These are phyloP conservation scores for Hypotaenidia philippensis DNA, from an alignment of 2,797 vertebrate species.

Conservation along the genomic window DNA sequence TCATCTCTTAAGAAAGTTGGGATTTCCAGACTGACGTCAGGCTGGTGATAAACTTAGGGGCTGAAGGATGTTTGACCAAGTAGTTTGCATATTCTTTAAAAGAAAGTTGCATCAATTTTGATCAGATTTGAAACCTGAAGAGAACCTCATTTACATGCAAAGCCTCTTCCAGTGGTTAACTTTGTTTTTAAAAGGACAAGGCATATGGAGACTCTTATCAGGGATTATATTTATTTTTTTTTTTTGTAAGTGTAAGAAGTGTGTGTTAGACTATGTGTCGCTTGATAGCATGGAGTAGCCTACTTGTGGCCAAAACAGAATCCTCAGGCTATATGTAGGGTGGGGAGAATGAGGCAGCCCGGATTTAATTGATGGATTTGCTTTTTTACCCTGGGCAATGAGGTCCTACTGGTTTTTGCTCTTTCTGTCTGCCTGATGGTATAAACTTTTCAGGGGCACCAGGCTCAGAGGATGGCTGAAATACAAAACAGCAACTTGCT, in stretches of 20 bases:
- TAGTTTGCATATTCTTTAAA: conserved; percentile 50
- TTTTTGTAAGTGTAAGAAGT: background rate
- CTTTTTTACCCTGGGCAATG: background rate
- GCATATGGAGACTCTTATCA: background rate
- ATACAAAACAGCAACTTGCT: background rate
- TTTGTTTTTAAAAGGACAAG: conserved; percentile 29
- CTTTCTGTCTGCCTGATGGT: background rate
- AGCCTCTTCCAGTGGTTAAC: background rate
- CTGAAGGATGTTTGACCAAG: conserved; percentile 56
- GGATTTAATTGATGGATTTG: background rate
- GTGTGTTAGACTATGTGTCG: background rate
- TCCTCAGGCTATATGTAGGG: background rate
- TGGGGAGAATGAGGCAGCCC: background rate
- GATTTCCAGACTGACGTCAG: conserved; percentile 73
- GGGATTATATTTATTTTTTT: background rate
- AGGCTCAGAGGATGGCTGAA: background rate
- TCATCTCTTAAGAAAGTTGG: conserved; percentile 78
- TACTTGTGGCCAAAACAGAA: background rate
- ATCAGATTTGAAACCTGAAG: conserved; percentile 64
- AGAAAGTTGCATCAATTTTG: conserved; percentile 44
- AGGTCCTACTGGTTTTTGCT: background rate
- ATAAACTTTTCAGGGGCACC: background rate
- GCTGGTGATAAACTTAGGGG: conserved; percentile 68
- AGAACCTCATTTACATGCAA: conserved; percentile 32
- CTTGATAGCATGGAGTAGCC: background rate